Evolutionary conservation across 2,797 vertebrate species (phyloP), one percentile per base, ranked within the genome.

Genomic region (Buceros bicornis): DNA sequence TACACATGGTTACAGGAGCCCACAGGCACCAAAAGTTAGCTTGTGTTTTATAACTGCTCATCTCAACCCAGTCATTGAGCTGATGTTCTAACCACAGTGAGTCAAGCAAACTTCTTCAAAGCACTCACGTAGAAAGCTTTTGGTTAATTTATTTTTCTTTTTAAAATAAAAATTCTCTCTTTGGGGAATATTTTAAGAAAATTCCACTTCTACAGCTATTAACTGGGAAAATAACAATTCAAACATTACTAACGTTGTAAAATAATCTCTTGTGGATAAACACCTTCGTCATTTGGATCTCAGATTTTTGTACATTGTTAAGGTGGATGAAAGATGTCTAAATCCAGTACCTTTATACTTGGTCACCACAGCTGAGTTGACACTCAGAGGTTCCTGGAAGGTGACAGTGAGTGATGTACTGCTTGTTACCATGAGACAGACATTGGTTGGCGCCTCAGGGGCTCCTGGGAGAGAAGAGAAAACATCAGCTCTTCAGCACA

Each of bases 331-430:
- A 93, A 97, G 64, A 58, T 47, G 61, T 42, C 47, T 78, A 91
- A 95, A 92, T 78, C 14, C 87, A 89, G 78, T 98, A 99, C 99
- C 99, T 99, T 98, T 99, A 98, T 99, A 99, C 97, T 98, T 99
- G 96, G 99, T 99, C 91, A 99, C 99, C 91, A 99, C 99, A 33
- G 99, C 99, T 61, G 99, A 99, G 92, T 99, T 99, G 96, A 99
- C 98, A 86, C 98, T 98, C 78, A 98, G 98, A 26, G 99, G 99
- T 94, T 99, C 99, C 91, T 99, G 99, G 97, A 99, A 99, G 97
- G 97, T 98, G 98, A 99, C 98, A 29, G 98, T 99, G 97, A 99
- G 98, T n/a, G 99, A 98, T 81, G 98, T 98, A 97, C 98, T 99
- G 96, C 99, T 99, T 90, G 98, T 99, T 93, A 99, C 99, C 96